Base-by-base conservation (phyloP, 2,113 vertebrate genomes). In the Uria aalge region DNA sequence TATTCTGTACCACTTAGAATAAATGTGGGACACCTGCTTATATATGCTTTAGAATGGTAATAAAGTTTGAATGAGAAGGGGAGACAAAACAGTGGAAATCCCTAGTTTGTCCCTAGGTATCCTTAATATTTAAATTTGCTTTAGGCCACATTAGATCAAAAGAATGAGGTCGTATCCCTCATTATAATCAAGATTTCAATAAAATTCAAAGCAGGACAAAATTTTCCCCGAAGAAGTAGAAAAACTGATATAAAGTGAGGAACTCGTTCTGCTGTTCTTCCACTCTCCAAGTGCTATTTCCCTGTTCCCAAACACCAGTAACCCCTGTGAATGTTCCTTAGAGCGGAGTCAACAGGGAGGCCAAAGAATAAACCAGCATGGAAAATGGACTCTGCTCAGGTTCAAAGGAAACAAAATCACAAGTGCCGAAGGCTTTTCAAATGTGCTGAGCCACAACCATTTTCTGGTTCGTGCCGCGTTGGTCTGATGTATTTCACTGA, bases 401-500 rank as follows among this genome's bases (percentile, higher is more conserved):
- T 73, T 86, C n/a, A 86, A 87, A 91, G 73, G 66, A 77, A 83
- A 52, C 41, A 86, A 94, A 92, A 91, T 77, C 71, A 83, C 24
- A 56, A 47, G 48, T 84, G 68, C 45, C 4, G 3, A 79, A 43
- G 56, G 53, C 30, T 83, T 91, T 94, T 94, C 80, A 53, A 62
- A 66, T 27, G 34, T 73, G 57, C 26, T 72, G 62, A 76, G 74
- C 67, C 57, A 85, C 43, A 57, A 41, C 15, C 50, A 34, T 73
- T 79, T 91, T 76, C 62, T 56, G 11, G 83, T 91, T 85, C 21
- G 9, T 84, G 92, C 79, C 63, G 47, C 30, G 23, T 32, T 53
- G 15, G 8, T 27, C n/a, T 66, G 68, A 60, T 66, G 50, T 3
- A 0, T 45, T 59, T 48, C 38, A n/a, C 8, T 6, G 72, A 69